These are phyloP conservation scores for Brachystomella parvula DNA, from an alignment of 1,140 invertebrate genomes.

Conservation along the genomic window DNA sequence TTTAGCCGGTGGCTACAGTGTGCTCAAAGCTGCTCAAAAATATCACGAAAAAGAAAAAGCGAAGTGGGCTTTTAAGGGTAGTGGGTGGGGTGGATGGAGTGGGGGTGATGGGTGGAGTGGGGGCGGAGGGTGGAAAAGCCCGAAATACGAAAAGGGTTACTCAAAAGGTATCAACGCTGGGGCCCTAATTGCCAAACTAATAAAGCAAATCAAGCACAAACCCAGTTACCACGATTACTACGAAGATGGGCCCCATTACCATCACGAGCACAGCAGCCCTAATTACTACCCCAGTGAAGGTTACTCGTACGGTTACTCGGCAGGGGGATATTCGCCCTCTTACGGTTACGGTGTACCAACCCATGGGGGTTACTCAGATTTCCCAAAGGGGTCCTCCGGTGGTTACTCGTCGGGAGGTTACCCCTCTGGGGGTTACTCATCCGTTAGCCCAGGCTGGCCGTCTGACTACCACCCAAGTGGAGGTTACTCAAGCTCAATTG, in stretches of 20 bases:
- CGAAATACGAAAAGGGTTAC: neutral
- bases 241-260: too few relatives aligned
- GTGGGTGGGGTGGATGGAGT: neutral
- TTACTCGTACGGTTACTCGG: neutral
- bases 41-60: conserved; percentile 10
- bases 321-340: neutral
- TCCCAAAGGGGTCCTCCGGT: neutral
- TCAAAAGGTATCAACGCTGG: neutral
- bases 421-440: neutral
- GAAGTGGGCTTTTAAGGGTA: neutral
- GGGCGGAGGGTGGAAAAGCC: neutral
- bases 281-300: too few relatives aligned
- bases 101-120: neutral
- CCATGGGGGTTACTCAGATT: neutral
- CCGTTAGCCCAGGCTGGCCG: neutral
- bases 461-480: neutral
- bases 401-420: neutral
- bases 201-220: neutral
- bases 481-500: neutral
- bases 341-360: conserved; percentile 6
- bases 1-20: conserved; percentile 28
- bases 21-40: conserved; percentile 8
- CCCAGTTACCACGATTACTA: conserved; percentile 5
- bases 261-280: too few relatives aligned
- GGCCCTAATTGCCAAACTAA: neutral